Evolutionary conservation across 2,797 vertebrate species (phyloP), one percentile per base, ranked within the genome.

Genomic region (Thamnophis elegans): DNA sequence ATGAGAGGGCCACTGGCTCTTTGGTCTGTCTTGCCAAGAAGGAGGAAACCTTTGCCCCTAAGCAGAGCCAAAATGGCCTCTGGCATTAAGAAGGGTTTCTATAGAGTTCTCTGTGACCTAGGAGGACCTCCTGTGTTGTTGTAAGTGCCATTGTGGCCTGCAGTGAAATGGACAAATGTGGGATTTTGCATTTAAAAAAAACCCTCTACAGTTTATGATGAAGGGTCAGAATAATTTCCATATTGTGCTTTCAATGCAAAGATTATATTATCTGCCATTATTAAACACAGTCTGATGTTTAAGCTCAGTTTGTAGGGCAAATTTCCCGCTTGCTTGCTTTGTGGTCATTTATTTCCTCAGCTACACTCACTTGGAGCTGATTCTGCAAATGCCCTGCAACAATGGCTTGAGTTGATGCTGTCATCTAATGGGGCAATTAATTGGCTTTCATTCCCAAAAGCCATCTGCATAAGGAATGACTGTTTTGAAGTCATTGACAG

Each of bases 401-500:
- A 91, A 95, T 55, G 91, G 91, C 95, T 96, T 94, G 94, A 94
- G 96, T 95, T 94, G 96, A 90, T 95, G 96, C 96, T 96, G 94
- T 95, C 96, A 97, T 96, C 96, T 96, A 97, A 95, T 95, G 92
- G 95, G 93, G 94, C 95, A 96, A 92, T 96, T 97, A 97, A 97
- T 97, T 97, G 97, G 95, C 95, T 26, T 96, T 97, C 93, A 96
- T 95, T 95, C 62, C 96, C 93, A 0, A 96, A 96, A 94, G 95
- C 94, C 47, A 90, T 94, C 94, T 94, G 96, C 96, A 85, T 95
- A 89, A 60, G 5, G 96, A 95, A 93, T 93, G 85, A 18, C 51
- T 93, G 96, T 96, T 97, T 97, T 97, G 96, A 97, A 97, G 96
- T 97, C 95, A 95, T 95, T 97, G 96, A 96, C 96, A 96, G 96